These are phyloP conservation scores for Nysson spinosus DNA, from an alignment of 2,888 invertebrate genomes.

Conservation along the genomic window DNA sequence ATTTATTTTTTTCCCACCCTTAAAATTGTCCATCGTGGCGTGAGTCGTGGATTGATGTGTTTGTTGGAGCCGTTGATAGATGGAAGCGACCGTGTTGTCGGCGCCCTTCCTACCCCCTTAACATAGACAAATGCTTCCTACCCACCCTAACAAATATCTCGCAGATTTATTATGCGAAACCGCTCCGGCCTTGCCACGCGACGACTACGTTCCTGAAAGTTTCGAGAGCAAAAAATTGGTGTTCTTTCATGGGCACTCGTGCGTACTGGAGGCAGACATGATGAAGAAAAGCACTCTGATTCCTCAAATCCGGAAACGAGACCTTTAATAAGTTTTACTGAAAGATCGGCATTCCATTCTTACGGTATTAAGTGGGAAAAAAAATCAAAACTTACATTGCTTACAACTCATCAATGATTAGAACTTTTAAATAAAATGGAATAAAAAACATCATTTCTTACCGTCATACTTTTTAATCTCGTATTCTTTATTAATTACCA, in stretches of 20 bases:
- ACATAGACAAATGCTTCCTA: slow-evolving; percentile 72
- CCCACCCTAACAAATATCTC: slow-evolving; percentile 68
- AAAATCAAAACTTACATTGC: too few relatives aligned
- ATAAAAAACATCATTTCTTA: too few relatives aligned
- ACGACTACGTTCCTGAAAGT: slow-evolving; percentile 57
- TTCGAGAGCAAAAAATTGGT: slow-evolving; percentile 59
- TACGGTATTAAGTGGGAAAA: slow-evolving; percentile 48
- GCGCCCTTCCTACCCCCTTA: slow-evolving; percentile 67
- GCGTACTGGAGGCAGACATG: slow-evolving; percentile 44
- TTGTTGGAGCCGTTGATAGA: slow-evolving; percentile 72
- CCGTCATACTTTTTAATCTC: too few relatives aligned
- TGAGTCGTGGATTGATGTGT: slow-evolving; percentile 73
- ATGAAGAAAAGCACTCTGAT: slow-evolving; percentile 43
- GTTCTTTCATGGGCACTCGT: slow-evolving; percentile 57
- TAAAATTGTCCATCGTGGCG: slow-evolving; percentile 67
- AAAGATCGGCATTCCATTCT: slow-evolving; percentile 44
- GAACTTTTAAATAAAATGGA: too few relatives aligned
- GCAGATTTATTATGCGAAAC: slow-evolving; percentile 74
- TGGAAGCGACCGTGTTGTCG: slow-evolving; percentile 70
- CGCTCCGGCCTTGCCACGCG: slow-evolving; percentile 48
- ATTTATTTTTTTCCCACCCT: slow-evolving; percentile 64
- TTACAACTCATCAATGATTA: too few relatives aligned
- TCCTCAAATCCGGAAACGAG: slow-evolving; percentile 45
- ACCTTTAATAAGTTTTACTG: slow-evolving; percentile 55
- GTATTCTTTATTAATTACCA: too few relatives aligned